phyloP scores from a whole-genome alignment of 2,888 invertebrate genomes.

The Troides oblongomaculatus region DNA sequence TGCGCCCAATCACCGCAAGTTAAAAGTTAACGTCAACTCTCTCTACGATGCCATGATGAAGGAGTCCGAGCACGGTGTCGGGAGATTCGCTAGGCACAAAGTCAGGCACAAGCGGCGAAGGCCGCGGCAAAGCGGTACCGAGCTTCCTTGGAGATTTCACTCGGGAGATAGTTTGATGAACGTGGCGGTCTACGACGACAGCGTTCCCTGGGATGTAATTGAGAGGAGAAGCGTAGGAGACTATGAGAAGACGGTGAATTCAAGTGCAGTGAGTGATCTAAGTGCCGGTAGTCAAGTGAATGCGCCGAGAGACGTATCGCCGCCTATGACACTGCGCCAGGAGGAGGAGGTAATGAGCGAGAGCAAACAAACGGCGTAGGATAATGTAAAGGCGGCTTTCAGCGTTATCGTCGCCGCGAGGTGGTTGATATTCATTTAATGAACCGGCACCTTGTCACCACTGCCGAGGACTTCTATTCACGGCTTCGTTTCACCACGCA shows the following conservation, averaged over 20 bases:
- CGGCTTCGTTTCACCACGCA: constrained; percentile 57
- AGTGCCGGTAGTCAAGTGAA: constrained; percentile 61
- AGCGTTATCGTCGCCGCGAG: constrained; percentile 73
- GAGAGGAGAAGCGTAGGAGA: constrained; percentile 54
- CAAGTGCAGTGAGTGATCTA: constrained; percentile 72
- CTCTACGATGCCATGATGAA: constrained; percentile 67
- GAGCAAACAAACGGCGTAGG: constrained; percentile 57
- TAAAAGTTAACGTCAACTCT: constrained; percentile 65
- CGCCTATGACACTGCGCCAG: constrained; percentile 70
- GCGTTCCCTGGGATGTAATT: constrained; percentile 75
- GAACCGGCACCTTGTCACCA: constrained; percentile 65
- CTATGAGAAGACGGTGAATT: constrained; percentile 42
- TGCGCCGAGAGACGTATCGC: constrained; percentile 60
- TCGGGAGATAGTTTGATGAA: constrained; percentile 73
- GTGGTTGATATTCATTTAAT: constrained; percentile 73
- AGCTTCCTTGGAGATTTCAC: constrained; percentile 77
- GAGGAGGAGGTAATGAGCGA: constrained; percentile 70
- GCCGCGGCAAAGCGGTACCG: constrained; percentile 61
- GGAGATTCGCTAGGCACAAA: constrained; percentile 67
- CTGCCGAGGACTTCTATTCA: constrained; percentile 66
- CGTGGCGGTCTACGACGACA: constrained; percentile 76
- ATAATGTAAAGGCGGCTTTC: constrained; percentile 56
- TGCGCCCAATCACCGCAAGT: constrained; percentile 46
- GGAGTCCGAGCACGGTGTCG: constrained; percentile 57
- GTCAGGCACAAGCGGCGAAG: constrained; percentile 74